Percentiles rank a stretch among this genome's conserved stretches.
These are phyloP conservation scores for Eupeodes corollae DNA, from an alignment of 1,140 invertebrate genomes.

Conservation along the genomic window DNA sequence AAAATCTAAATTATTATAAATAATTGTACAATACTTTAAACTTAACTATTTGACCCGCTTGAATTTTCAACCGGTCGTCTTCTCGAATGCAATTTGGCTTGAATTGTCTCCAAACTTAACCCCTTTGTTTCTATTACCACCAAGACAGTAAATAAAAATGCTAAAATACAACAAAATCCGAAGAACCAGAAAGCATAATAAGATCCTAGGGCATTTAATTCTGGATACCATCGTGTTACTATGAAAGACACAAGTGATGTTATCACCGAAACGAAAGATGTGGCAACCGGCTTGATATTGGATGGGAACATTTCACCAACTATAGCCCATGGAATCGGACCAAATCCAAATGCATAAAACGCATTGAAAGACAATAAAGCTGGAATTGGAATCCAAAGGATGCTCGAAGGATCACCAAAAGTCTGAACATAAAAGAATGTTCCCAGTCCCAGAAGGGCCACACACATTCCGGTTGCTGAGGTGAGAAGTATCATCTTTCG, in stretches of 20 bases:
- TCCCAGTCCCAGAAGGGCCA: constrained; percentile 42
- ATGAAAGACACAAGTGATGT: constrained; percentile 68
- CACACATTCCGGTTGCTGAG: constrained; percentile 48
- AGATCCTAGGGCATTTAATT: constrained; percentile 46
- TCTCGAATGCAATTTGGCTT: constrained; percentile 43
- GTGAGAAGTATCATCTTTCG: constrained; percentile 54
- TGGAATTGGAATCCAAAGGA: constrained; percentile 49
- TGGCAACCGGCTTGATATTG: constrained; percentile 57
- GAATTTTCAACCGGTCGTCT: no score
- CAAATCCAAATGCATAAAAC: constrained; percentile 51
- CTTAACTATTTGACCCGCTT: no score
- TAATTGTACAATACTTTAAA: no score
- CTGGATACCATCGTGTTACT: constrained; percentile 58
- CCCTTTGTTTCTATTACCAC: constrained; percentile 69
- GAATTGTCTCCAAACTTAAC: constrained; percentile 59
- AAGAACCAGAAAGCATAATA: constrained; percentile 67
- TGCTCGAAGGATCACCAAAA: constrained; percentile 29
- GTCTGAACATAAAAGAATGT: constrained; percentile 46
- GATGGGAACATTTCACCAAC: constrained; percentile 68
- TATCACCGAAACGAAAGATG: constrained; percentile 53
- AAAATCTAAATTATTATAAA: no score
- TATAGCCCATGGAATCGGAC: constrained; percentile 69
- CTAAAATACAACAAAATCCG: constrained; percentile 48
- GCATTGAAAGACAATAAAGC: constrained; percentile 50
- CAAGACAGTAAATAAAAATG: constrained; percentile 45